Base-by-base conservation (phyloP, 2,113 vertebrate species). In the Perca schrenkii region DNA sequence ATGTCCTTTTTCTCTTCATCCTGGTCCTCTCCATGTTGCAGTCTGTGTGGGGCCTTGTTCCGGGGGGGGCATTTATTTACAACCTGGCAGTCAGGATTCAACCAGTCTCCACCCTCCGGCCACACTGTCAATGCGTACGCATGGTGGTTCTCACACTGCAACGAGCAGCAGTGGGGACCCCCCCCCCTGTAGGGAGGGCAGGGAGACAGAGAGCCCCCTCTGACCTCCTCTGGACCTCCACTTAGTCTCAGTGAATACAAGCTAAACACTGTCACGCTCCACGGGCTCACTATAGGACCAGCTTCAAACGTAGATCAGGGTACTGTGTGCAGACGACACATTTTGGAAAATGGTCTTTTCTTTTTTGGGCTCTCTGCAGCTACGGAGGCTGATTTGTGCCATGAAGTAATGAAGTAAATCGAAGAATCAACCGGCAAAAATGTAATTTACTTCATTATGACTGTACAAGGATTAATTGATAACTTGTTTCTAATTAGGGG, bases 201-300 rank as follows among this genome's bases (percentile, higher is more conserved):
- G n/a, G 16, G 65, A 46, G 78, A 57, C 57, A 31, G 65, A 50
- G 71, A 47, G 11, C 54, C 8, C 64, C 61, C 79, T 67, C 47
- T 75, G 87, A 89, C 65, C 82, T 67, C 56, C 34, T 21, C 72
- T 19, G 63, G 66, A 71, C 74, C 67, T 79, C 64, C 56, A 66
- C 53, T 74, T 58, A 75, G 76, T 74, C 76, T 70, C 68, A 58
- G 31, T 64, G 46, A 63, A 75, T 56, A 14, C 17, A 36, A 31
- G 54, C 17, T 28, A 52, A 77, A 72, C 71, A 52, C 61, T 0
- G 64, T 74, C 69, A 58, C 5, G 56, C 54, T 64, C 62, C 28
- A 40, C 28, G 62, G 75, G n/a, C 2, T 71, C 14, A 43, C 62
- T 25, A 31, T 6, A 21, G 22, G 54, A 64, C 6, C 28, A 4